Base-by-base conservation (phyloP, 2,888 invertebrate species). In the Erynnis tages region DNA sequence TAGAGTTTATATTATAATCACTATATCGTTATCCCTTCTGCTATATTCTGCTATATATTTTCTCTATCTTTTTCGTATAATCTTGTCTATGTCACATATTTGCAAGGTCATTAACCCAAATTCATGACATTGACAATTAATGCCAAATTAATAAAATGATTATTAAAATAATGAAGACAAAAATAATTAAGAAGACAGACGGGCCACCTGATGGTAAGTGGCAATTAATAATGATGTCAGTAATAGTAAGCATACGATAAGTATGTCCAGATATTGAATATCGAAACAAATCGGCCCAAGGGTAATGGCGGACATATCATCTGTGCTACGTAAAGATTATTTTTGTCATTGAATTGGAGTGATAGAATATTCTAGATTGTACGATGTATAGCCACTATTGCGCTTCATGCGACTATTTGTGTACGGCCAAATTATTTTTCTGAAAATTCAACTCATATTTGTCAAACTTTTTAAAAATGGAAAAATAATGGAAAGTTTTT, bases 271-370 rank as follows among this genome's bases (percentile, higher is more conserved):
- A 37, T 32, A 29, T 37, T 10, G 27, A n/a, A 35, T 50, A 53
- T 48, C 50, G 55, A 47, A 56, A 56, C 46, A 54, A 44, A 53
- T 8, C 47, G 61, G 53, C 53, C 53, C 44, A 69, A 73, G 73
- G 76, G 73, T 76, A 73, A 70, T 61, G 64, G 53, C 63, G 54
- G 70, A 82, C 82, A 82, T 80, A 82, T 82, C 82, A 82, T 66
- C 52, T 57, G 48, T 47, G 69, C 65, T 57, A 62, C 60, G 63
- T 62, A 59, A 62, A 53, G 50, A 56, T 54, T 59, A 61, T 61
- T 59, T 66, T 70, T 61, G 62, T 67, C 63, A 58, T 55, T 56
- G 67, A 68, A 67, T 73, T 74, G 72, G 69, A 63, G 68, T 66
- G 78, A 76, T 75, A 73, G 75, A 71, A 70, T 83, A 77, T 69